Conservation (phyloP, 2,797 vertebrate species). For the Lithobates pipiens region DNA sequence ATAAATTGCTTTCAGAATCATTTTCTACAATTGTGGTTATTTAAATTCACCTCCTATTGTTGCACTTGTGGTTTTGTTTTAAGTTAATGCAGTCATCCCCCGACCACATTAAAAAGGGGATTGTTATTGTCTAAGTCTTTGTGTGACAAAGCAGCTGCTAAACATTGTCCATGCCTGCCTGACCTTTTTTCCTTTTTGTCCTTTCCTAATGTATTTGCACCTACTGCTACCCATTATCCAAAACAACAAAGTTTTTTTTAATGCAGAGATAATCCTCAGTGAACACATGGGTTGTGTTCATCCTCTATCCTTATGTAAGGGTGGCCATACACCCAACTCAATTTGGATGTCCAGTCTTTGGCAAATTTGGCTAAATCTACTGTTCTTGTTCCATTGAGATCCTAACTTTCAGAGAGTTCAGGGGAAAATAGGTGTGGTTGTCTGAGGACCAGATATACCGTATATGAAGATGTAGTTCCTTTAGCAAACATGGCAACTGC, state of each 20-base stretch:
- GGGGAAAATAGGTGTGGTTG: too few species aligned
- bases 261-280: too few species aligned
- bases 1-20: constrained; percentile 8
- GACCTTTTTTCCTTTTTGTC: constrained; percentile 4
- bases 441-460: too few species aligned
- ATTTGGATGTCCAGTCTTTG: too few species aligned
- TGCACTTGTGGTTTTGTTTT: constrained; percentile 17
- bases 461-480: too few species aligned
- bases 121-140: constrained; percentile 23
- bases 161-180: neutral
- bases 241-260: neutral
- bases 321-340: too few species aligned
- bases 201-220: neutral
- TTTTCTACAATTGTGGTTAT: constrained; percentile 24
- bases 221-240: constrained; percentile 4
- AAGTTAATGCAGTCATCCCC: constrained; percentile 6
- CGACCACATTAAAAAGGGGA: constrained; percentile 8
- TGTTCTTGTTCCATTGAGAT: too few species aligned
- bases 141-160: constrained; percentile 6
- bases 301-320: too few species aligned
- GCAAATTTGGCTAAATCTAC: too few species aligned
- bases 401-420: too few species aligned
- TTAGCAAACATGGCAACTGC: too few species aligned
- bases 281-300: too few species aligned
- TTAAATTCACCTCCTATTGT: constrained; percentile 34